A percentile compares a stretch with the other conserved stretches of the same genome.
Evolutionary conservation across 53 echinoderm and acorn worm species (phyloP).

Genomic region (Paelopatides confundens): DNA sequence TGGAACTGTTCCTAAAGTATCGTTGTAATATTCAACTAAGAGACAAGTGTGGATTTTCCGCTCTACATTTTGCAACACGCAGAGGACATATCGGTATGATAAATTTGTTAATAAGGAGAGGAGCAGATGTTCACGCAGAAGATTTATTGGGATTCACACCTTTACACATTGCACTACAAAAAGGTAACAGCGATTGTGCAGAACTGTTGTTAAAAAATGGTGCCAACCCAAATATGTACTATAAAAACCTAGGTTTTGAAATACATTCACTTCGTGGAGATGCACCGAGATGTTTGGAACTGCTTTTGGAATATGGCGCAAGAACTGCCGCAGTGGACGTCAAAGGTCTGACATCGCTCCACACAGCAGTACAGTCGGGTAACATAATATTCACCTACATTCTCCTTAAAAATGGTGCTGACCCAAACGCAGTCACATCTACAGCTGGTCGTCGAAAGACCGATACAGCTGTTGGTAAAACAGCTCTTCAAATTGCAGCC

Average conservation of each 20-base stretch:
- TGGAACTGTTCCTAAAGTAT: slow-evolving; percentile 60
- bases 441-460: slow-evolving; percentile 4
- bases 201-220: slow-evolving; percentile 75
- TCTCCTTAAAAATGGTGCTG: slow-evolving; percentile 69
- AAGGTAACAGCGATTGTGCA: slow-evolving; percentile 78
- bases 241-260: slow-evolving; percentile 88
- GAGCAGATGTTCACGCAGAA: slow-evolving; percentile 69
- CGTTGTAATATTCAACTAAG: slow-evolving; percentile 74
- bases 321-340: slow-evolving; percentile 74
- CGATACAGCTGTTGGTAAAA: slow-evolving; percentile 54
- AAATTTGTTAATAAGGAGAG: slow-evolving; percentile 49
- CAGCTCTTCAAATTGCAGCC: slow-evolving; percentile 73
- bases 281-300: slow-evolving; percentile 77
- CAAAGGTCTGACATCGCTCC: slow-evolving; percentile 78
- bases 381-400: slow-evolving; percentile 78
- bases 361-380: slow-evolving; percentile 73
- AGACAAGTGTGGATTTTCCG: slow-evolving; percentile 87
- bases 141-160: slow-evolving; percentile 79
- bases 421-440: slow-evolving; percentile 61
- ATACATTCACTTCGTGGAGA: slow-evolving; percentile 71
- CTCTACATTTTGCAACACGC: slow-evolving; percentile 85
- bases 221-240: slow-evolving; percentile 79
- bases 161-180: slow-evolving; percentile 82
- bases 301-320: slow-evolving; percentile 84
- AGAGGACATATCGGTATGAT: slow-evolving; percentile 37